A percentile compares a stretch with the other conserved stretches of the same genome.
Evolutionary conservation across 2,113 vertebrate genomes (phyloP).

Genomic region (Lagopus muta): DNA sequence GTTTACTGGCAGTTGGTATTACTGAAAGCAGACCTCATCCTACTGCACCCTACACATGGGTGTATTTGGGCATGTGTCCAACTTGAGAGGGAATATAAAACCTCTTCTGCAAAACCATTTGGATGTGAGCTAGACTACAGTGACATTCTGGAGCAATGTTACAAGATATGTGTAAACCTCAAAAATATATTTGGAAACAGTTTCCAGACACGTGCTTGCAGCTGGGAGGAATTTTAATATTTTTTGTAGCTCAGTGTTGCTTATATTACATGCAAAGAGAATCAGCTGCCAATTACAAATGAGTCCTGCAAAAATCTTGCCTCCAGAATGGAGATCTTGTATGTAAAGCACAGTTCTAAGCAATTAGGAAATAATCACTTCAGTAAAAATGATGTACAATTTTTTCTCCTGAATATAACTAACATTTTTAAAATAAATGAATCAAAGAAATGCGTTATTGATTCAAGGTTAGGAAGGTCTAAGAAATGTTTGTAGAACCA

Average conservation of each 20-base stretch:
- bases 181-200: not conserved
- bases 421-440: not conserved
- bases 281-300: not conserved
- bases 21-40: not conserved
- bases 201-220: not conserved
- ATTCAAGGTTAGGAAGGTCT: not conserved
- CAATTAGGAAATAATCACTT: not conserved
- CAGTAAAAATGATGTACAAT: not conserved
- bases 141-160: not conserved
- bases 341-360: not conserved
- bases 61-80: not conserved
- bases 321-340: not conserved
- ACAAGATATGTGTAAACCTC: not conserved
- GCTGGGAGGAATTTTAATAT: not conserved
- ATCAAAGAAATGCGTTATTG: not conserved
- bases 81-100: not conserved
- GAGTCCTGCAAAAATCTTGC: not conserved
- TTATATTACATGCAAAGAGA: not conserved
- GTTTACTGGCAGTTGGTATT: slow-evolving; percentile 12
- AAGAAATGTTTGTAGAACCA: not conserved
- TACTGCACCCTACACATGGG: not conserved
- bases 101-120: not conserved
- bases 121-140: not conserved
- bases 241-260: not conserved
- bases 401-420: not conserved